Evolutionary conservation across 2,113 vertebrate species (phyloP).

Genomic region (Poeciliopsis occidentalis): DNA sequence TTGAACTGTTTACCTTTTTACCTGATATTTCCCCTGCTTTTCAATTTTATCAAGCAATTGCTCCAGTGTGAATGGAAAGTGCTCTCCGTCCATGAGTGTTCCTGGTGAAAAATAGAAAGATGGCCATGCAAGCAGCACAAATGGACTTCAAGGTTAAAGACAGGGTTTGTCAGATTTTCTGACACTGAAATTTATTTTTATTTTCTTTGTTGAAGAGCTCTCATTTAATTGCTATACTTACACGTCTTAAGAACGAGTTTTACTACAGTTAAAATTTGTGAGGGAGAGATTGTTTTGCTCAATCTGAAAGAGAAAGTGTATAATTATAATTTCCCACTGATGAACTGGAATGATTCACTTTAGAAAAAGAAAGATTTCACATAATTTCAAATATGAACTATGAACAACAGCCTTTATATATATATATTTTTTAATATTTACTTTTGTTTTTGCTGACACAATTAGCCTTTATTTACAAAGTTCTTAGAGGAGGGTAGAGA

Average conservation of each 20-base stretch:
- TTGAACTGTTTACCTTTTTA: conserved; percentile 14
- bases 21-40: not conserved
- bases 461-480: not conserved
- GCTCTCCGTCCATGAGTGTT: not conserved
- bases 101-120: not conserved
- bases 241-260: not conserved
- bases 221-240: not conserved
- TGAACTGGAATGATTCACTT: too few relatives aligned
- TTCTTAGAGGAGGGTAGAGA: not conserved
- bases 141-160: conserved; percentile 1
- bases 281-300: not conserved
- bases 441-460: not conserved
- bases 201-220: not conserved
- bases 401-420: not conserved
- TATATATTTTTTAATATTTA: not conserved
- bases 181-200: not conserved
- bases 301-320: not conserved
- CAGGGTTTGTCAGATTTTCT: not conserved
- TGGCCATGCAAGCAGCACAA: not conserved
- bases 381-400: not conserved
- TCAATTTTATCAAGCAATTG: conserved; percentile 3
- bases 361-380: too few relatives aligned
- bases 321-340: not conserved
- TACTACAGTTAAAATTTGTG: not conserved
- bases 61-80: conserved; percentile 7